phyloP scores from a whole-genome alignment of 2,888 invertebrate species.

The Lasius platythorax region DNA sequence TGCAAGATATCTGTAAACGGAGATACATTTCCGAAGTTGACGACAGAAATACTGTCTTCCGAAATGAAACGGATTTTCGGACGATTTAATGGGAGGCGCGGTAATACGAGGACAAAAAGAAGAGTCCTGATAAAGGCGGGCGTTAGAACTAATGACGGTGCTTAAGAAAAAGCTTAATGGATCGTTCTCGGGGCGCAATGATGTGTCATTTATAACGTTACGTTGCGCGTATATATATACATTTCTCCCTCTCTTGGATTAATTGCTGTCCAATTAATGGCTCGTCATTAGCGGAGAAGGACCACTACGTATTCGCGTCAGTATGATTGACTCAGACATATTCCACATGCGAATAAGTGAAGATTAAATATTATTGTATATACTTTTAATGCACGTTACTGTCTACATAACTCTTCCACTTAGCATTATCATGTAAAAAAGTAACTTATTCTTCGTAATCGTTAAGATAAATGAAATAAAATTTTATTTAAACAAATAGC shows the following conservation, averaged over 20 bases:
- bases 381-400: slow-evolving; percentile 29
- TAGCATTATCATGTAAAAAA: background rate
- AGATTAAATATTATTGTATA: slow-evolving; percentile 21
- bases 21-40: slow-evolving; percentile 18
- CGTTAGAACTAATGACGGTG: slow-evolving; percentile 73
- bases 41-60: slow-evolving; percentile 63
- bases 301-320: slow-evolving; percentile 52
- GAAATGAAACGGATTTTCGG: slow-evolving; percentile 66
- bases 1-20: background rate
- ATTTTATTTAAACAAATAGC: background rate
- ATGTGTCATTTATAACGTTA: slow-evolving; percentile 80
- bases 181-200: slow-evolving; percentile 74
- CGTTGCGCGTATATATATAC: slow-evolving; percentile 61
- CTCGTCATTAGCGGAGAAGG: slow-evolving; percentile 72
- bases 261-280: slow-evolving; percentile 82
- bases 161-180: slow-evolving; percentile 77
- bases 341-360: slow-evolving; percentile 49
- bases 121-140: slow-evolving; percentile 65
- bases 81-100: slow-evolving; percentile 66
- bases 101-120: slow-evolving; percentile 70
- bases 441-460: background rate
- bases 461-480: background rate
- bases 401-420: background rate
- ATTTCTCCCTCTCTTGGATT: slow-evolving; percentile 72
- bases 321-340: slow-evolving; percentile 61